Evolutionary conservation across 1,140 invertebrate genomes (phyloP), one percentile per base, ranked within the genome.

Genomic region (Atta cephalotes): DNA sequence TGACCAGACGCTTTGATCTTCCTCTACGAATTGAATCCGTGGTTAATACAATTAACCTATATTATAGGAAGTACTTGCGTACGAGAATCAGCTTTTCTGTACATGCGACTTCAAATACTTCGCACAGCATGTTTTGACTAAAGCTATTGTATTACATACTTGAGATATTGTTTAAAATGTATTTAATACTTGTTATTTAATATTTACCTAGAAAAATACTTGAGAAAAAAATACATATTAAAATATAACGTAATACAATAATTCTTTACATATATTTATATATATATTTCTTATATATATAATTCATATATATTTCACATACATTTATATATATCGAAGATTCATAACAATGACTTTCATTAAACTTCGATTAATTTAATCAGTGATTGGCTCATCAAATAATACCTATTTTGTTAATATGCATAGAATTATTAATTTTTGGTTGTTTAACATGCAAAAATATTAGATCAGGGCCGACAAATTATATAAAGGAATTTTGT

Each of bases 1-100:
- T 92, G 92, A 92, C 91, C 79, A 88, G 85, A 85, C 88, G 82
- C 90, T 90, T 91, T 92, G 86, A 92, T 93, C 89, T 88, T 92
- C 86, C 88, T 92, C 89, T 85, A 90, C 12, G 45, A 92, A 91
- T 93, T 92, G 91, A 90, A 81, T 78, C 74, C 71, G 21, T 74
- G 82, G 86, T 91, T 90, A 88, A 91, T 90, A 65, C 51, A 91
- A 91, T 91, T 90, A 90, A 86, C 89, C 89, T 86, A 88, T 16
- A 88, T 89, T 77, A 90, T 49, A 85, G 51, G 45, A 78, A 62
- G 70, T 78, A 80, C 56, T 58, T 68, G 35, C 28, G 28, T 79
- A 66, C 31, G 58, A 45, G 71, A 74, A 85, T 77, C 62, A 35
- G 6, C 18, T 63, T 45, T 77, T 45, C 25, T 63, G 58, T 71